A percentile compares a stretch with the other conserved stretches of the same genome.
Conservation (phyloP, 2,888 invertebrate genomes). For the Ametastegia equiseti region DNA sequence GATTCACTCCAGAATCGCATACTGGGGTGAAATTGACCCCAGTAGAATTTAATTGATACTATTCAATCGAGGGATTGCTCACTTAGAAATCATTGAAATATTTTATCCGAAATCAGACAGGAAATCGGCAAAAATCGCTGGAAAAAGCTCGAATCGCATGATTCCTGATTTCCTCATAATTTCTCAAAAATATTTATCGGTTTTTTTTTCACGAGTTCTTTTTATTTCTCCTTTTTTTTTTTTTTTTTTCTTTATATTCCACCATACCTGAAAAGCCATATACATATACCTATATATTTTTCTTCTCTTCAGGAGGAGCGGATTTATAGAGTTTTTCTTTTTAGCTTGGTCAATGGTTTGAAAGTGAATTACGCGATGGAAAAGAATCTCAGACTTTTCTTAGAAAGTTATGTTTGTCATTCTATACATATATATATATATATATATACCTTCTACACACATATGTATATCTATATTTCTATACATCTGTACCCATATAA, state of each 20-base stretch:
- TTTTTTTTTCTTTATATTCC: neutral
- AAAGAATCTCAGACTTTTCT: conserved; percentile 36
- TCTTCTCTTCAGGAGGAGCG: neutral
- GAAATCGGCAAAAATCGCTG: neutral
- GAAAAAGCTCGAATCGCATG: too few relatives aligned
- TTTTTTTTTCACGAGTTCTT: neutral
- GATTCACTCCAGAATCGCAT: too few relatives aligned
- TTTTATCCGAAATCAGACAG: too few relatives aligned
- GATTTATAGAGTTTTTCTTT: conserved; percentile 26
- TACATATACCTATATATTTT: neutral
- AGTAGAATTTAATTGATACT: too few relatives aligned
- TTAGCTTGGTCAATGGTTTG: conserved; percentile 40
- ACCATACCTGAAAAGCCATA: neutral
- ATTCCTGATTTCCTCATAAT: too few relatives aligned
- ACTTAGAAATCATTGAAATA: too few relatives aligned
- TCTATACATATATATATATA: neutral
- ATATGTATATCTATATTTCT: neutral
- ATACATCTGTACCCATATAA: neutral
- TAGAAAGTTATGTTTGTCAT: conserved; percentile 27
- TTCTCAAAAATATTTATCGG: too few relatives aligned
- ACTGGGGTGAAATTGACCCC: too few relatives aligned
- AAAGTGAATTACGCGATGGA: conserved; percentile 33
- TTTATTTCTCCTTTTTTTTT: too few relatives aligned
- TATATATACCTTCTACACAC: neutral
- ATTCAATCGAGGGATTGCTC: too few relatives aligned